Conservation (phyloP, 2,888 invertebrate species). For the Hypomecis atomaria region DNA sequence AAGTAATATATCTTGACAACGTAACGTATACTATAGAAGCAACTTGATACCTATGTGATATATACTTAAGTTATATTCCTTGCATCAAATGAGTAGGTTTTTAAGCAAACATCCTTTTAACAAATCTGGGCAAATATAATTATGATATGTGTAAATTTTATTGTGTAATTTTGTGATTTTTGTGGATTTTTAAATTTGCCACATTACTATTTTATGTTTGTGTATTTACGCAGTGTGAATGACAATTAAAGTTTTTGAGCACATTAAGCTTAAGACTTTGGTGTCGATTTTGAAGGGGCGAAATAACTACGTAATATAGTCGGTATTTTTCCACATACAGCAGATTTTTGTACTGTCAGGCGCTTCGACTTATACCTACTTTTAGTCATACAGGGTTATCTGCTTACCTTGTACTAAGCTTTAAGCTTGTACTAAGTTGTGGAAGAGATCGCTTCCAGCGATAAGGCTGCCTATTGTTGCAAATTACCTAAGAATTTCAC, state of each 20-base stretch:
- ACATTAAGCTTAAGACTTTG: no score
- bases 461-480: no score
- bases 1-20: not conserved
- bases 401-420: no score
- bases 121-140: slow-evolving; percentile 17
- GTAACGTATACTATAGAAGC: not conserved
- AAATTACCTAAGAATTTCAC: no score
- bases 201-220: slow-evolving; percentile 14
- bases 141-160: slow-evolving; percentile 9
- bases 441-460: no score
- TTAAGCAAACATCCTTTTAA: slow-evolving; percentile 15
- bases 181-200: slow-evolving; percentile 9
- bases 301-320: no score
- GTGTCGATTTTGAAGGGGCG: no score
- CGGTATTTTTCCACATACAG: no score
- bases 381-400: no score
- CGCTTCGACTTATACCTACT: no score
- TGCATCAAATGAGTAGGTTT: slow-evolving; percentile 3
- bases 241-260: not conserved
- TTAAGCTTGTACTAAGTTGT: no score
- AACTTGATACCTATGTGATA: not conserved
- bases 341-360: no score
- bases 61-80: not conserved
- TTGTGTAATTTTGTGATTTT: slow-evolving; percentile 13
- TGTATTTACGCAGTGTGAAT: slow-evolving; percentile 12